Evolutionary conservation across 2,888 invertebrate genomes (phyloP), one percentile per base, ranked within the genome.

Genomic region (Spodoptera littoralis): DNA sequence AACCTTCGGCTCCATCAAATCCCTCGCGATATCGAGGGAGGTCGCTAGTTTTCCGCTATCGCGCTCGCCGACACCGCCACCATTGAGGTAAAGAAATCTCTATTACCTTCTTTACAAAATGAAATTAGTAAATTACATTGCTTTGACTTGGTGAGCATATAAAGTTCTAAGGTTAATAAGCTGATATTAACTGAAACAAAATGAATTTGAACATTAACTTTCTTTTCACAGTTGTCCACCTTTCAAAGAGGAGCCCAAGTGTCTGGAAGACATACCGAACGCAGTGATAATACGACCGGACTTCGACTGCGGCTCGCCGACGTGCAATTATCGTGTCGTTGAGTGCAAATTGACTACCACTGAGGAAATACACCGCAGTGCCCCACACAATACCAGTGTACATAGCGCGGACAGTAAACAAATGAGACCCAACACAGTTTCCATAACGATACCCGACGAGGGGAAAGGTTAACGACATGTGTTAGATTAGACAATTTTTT

Each of bases 11-110:
- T 97, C 97, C 66, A 97, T 97, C 84, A 96, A 96, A 78, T 97
- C 97, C 45, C 92, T 97, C 73, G 96, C 96, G 36, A 96, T 96
- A 81, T 96, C 96, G 57, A 93, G 97, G 77, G 97, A 97, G 88
- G 96, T 97, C 60, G 97, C 97, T 77, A 97, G 97, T 87, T 97
- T 97, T 83, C 97, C 97, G n/a, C 88, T 97, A 43, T 97, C 97
- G 12, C 95, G 97, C 71, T 96, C 97, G 51, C 97, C 97, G 42
- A 96, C 96, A 79, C 97, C 97, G 57, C 97, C 97, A 51, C 96
- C 96, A 52, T 90, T 94, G 75, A 94, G 95, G 91, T 94, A 89
- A 77, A 76, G 22, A 51, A 53, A 42, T 46, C 18, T 18, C 18
- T 18, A 1, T 18, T 18, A 18, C 18, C 18, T 18, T 18, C 18